Evolutionary conservation across 2,797 vertebrate genomes (phyloP).

Genomic region (Paedocypris micromegethes): DNA sequence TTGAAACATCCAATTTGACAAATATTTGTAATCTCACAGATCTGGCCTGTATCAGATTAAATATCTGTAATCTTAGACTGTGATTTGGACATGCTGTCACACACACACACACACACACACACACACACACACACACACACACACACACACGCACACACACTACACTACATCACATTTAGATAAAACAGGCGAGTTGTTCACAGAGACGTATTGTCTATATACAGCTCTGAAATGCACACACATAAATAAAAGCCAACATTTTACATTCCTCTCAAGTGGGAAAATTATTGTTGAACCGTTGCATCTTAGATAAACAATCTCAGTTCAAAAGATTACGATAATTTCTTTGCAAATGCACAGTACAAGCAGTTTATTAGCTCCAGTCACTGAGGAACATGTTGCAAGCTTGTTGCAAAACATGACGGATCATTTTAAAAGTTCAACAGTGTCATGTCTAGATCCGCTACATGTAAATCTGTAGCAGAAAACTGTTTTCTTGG

Average conservation of each 20-base stretch:
- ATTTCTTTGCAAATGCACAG: too few relatives aligned
- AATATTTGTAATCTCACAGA: not conserved
- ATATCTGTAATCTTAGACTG: conserved; percentile 20
- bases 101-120: conserved; percentile 23
- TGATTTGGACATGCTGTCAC: conserved; percentile 26
- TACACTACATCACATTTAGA: conserved; percentile 29
- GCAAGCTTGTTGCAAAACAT: too few relatives aligned
- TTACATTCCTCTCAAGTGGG: not conserved
- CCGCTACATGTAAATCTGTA: too few relatives aligned
- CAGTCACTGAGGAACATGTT: too few relatives aligned
- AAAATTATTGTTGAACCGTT: conserved; percentile 20
- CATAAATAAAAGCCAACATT: conserved; percentile 21
- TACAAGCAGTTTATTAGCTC: too few relatives aligned
- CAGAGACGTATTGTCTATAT: conserved; percentile 16
- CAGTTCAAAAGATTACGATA: too few relatives aligned
- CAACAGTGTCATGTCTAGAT: too few relatives aligned
- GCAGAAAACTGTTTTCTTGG: too few relatives aligned
- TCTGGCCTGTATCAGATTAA: conserved; percentile 1
- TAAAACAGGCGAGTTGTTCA: conserved; percentile 11
- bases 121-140: conserved; percentile 26
- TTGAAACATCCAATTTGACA: too few relatives aligned
- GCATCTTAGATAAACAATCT: not conserved
- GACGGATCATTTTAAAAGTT: too few relatives aligned
- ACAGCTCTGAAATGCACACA: conserved; percentile 12
- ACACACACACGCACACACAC: conserved; percentile 30